Evolutionary conservation across 2,888 invertebrate genomes (phyloP).

Genomic region (Plusia festucae): DNA sequence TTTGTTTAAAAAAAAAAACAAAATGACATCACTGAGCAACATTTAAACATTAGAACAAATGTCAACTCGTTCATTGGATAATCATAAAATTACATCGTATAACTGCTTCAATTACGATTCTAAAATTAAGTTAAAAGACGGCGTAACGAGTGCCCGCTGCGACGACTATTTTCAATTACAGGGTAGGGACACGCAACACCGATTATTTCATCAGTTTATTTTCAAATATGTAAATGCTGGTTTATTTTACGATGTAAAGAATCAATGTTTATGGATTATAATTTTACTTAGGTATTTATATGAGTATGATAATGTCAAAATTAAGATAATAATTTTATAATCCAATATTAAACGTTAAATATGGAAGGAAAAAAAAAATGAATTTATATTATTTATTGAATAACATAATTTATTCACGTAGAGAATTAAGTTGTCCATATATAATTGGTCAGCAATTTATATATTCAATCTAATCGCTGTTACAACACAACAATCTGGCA

Average conservation of each 20-base stretch:
- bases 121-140: constrained; percentile 28
- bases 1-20: constrained; percentile 32
- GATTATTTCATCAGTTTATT: constrained; percentile 40
- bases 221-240: constrained; percentile 24
- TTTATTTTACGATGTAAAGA: constrained; percentile 26
- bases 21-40: constrained; percentile 32
- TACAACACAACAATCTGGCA: not conserved
- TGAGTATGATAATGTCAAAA: not conserved
- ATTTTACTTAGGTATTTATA: not conserved
- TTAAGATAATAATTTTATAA: not conserved
- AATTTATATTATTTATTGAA: too few relatives aligned
- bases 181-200: constrained; percentile 29
- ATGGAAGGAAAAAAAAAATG: too few relatives aligned
- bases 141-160: constrained; percentile 16
- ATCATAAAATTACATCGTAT: constrained; percentile 48
- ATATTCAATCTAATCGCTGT: not conserved
- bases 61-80: constrained; percentile 41
- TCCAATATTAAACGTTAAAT: not conserved
- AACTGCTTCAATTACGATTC: constrained; percentile 33
- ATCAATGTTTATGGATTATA: not conserved
- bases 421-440: not conserved
- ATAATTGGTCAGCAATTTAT: not conserved
- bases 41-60: constrained; percentile 42
- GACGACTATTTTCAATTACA: constrained; percentile 27
- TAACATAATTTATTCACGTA: too few relatives aligned